Evolutionary conservation across 2,797 vertebrate genomes (phyloP).

Genomic region (Acanthornis magna): DNA sequence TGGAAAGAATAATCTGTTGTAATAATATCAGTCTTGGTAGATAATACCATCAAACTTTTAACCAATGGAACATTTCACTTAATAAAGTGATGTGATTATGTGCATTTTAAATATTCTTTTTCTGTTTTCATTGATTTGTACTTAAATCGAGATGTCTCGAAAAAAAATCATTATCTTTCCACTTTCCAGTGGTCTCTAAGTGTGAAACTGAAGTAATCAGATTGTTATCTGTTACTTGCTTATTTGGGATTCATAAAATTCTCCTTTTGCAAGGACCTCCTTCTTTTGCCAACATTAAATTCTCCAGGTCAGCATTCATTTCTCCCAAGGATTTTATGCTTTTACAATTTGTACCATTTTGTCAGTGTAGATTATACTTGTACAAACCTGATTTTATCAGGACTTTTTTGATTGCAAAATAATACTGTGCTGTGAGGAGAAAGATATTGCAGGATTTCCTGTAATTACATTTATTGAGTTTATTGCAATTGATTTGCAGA

Average conservation of each 20-base stretch:
- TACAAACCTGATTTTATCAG: neutral
- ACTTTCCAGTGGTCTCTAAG: neutral
- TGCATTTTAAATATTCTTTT: neutral
- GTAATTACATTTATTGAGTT: conserved; percentile 21
- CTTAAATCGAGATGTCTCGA: neutral
- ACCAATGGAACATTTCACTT: conserved; percentile 6
- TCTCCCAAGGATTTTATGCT: neutral
- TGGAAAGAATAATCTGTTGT: conserved; percentile 25
- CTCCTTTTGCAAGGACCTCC: neutral
- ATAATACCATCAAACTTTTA: conserved; percentile 28
- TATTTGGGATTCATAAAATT: neutral
- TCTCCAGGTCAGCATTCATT: neutral
- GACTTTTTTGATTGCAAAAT: neutral
- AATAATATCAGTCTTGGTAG: conserved; percentile 23
- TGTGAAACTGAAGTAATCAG: neutral
- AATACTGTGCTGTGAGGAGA: neutral
- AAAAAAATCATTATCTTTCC: neutral
- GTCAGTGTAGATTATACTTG: neutral
- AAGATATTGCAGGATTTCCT: neutral
- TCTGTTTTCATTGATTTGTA: neutral
- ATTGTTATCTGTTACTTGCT: neutral
- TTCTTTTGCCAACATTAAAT: neutral
- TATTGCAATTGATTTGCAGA: conserved; percentile 3
- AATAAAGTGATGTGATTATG: neutral
- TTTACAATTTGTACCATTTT: neutral